Conservation (phyloP, 2,888 invertebrate genomes). For the Cryptus viduatorius region DNA sequence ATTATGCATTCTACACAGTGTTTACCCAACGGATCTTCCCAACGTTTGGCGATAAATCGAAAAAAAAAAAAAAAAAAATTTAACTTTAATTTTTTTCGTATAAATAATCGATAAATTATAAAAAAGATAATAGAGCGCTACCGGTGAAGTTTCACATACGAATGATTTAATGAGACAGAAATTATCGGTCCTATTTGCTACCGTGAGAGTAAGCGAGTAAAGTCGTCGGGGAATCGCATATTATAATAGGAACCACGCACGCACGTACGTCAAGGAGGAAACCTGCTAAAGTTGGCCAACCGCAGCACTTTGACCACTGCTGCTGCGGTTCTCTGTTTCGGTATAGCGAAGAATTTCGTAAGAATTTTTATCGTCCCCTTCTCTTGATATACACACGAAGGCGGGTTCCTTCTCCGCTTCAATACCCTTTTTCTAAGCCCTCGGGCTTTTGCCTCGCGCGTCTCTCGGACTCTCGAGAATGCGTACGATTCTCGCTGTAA, state of each 20-base stretch:
- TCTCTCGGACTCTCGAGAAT: neutral
- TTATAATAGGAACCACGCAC: slow-evolving; percentile 6
- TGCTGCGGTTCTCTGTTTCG: neutral
- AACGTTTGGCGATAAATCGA: neutral
- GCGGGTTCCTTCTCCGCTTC: neutral
- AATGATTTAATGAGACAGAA: neutral
- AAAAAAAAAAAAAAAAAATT: neutral
- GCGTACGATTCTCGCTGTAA: neutral
- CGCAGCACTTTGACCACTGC: neutral
- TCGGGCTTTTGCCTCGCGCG: neutral
- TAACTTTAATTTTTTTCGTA: neutral
- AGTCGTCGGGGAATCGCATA: neutral
- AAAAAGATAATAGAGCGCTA: neutral
- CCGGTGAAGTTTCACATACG: neutral
- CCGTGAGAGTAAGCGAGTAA: neutral
- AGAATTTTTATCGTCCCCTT: slow-evolving; percentile 77
- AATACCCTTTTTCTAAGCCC: slow-evolving; percentile 9
- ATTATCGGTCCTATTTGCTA: neutral
- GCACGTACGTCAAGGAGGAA: neutral
- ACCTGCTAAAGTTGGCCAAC: slow-evolving; percentile 16
- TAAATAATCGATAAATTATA: slow-evolving; percentile 29
- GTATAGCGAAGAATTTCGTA: slow-evolving; percentile 69
- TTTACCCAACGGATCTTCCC: neutral
- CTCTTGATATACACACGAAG: neutral
- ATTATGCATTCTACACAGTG: slow-evolving; percentile 8